These are phyloP conservation scores for Orientallactaga sibirica DNA, from an alignment of 2,797 vertebrate species.

Conservation along the genomic window DNA sequence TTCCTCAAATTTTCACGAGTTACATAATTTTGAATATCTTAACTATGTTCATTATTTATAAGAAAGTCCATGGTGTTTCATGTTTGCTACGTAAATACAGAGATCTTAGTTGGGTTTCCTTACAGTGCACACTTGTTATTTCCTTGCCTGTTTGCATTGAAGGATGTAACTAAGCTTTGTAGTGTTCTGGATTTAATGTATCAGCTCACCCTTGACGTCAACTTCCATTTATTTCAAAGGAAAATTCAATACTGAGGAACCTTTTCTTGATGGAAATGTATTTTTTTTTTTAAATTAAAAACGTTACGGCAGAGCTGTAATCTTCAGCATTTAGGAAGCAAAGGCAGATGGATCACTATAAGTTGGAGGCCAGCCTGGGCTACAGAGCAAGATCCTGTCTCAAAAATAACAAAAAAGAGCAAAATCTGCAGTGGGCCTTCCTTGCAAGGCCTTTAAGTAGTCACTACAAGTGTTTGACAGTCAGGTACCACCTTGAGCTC, in stretches of 20 bases:
- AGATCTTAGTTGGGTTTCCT: slow-evolving; percentile 23
- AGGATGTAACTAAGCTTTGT: not conserved
- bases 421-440: not conserved
- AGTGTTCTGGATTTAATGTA: slow-evolving; percentile 24
- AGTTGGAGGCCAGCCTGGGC: not conserved
- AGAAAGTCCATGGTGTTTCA: not conserved
- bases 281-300: slow-evolving; percentile 2
- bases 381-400: not conserved
- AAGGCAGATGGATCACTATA: not conserved
- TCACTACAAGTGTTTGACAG: not conserved
- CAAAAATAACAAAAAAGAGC: not conserved
- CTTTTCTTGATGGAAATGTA: slow-evolving; percentile 21
- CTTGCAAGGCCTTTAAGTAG: not conserved
- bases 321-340: not conserved
- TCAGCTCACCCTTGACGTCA: slow-evolving; percentile 13
- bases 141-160: not conserved
- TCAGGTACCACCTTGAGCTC: slow-evolving; percentile 1
- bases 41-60: slow-evolving; percentile 13
- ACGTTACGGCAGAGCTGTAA: not conserved
- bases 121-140: slow-evolving; percentile 16
- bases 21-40: slow-evolving; percentile 29
- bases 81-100: not conserved
- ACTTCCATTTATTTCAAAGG: slow-evolving; percentile 34
- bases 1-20: slow-evolving; percentile 40
- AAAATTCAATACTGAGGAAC: slow-evolving; percentile 56